Conservation (phyloP, 2,797 vertebrate species). For the Hoplostethus atlanticus region DNA sequence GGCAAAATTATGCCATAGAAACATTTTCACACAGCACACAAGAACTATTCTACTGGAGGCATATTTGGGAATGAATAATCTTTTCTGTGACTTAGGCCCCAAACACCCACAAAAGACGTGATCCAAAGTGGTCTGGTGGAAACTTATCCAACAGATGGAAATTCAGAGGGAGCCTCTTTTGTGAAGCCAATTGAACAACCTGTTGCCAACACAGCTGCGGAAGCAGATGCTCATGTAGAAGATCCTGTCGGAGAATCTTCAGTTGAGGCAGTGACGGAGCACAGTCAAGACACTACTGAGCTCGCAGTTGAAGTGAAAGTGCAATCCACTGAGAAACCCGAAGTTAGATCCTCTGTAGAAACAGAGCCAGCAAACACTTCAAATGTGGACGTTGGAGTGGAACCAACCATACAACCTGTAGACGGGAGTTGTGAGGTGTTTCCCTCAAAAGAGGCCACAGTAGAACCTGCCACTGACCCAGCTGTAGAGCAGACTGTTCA, state of each 20-base stretch:
- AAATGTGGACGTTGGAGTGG: conserved; percentile 1
- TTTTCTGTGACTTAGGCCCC: conserved; percentile 50
- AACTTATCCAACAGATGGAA: conserved; percentile 3
- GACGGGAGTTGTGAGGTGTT: background rate
- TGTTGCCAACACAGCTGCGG: conserved; percentile 7
- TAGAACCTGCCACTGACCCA: background rate
- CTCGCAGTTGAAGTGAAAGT: conserved; percentile 5
- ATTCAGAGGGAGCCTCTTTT: conserved; percentile 8
- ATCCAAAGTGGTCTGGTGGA: background rate
- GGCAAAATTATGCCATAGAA: background rate
- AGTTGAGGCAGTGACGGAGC: conserved; percentile 1
- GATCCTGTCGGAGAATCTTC: background rate
- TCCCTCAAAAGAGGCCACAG: conserved; percentile 12
- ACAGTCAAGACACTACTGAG: background rate
- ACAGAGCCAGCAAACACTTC: conserved; percentile 21
- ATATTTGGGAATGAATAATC: conserved; percentile 25
- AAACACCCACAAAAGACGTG: conserved; percentile 24
- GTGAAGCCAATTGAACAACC: conserved; percentile 13
- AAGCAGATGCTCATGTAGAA: background rate
- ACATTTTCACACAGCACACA: background rate
- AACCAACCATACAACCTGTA: conserved; percentile 14
- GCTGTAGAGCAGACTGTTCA: background rate
- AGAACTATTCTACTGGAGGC: background rate
- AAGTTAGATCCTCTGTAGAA: conserved; percentile 17
- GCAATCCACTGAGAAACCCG: background rate